Percentiles rank a stretch among this genome's conserved stretches.
Evolutionary conservation across 2,113 vertebrate species (phyloP).

Genomic region (Rissa tridactyla): DNA sequence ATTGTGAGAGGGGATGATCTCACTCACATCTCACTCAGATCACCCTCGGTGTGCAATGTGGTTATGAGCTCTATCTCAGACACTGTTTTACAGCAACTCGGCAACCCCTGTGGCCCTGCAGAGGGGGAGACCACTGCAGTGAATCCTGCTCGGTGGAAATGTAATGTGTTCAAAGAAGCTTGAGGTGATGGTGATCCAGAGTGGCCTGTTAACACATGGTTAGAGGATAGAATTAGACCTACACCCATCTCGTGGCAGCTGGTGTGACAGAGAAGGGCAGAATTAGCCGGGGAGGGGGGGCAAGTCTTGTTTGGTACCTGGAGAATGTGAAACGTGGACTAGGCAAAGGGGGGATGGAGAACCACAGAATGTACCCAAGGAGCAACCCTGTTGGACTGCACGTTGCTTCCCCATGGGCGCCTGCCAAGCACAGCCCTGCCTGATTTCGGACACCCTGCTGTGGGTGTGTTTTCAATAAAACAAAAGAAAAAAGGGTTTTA

Average conservation of each 20-base stretch:
- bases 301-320: not conserved
- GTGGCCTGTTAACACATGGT: not conserved
- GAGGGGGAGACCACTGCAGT: not conserved
- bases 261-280: not conserved
- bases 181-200: not conserved
- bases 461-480: constrained; percentile 30
- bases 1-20: not conserved
- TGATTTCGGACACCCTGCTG: not conserved
- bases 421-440: not conserved
- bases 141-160: not conserved
- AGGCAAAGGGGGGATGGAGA: not conserved
- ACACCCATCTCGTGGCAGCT: not conserved
- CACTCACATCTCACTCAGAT: not conserved
- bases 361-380: not conserved
- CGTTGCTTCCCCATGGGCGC: not conserved
- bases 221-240: not conserved
- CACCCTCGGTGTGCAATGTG: not conserved
- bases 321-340: not conserved
- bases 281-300: not conserved
- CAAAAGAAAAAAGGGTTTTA: constrained; percentile 7
- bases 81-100: not conserved
- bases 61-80: not conserved
- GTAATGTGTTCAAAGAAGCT: not conserved
- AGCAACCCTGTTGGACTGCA: not conserved
- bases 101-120: not conserved